Percentiles rank a stretch among this genome's conserved stretches.
These are phyloP conservation scores for Trialeurodes vaporariorum DNA, from an alignment of 1,140 invertebrate genomes.

Conservation along the genomic window DNA sequence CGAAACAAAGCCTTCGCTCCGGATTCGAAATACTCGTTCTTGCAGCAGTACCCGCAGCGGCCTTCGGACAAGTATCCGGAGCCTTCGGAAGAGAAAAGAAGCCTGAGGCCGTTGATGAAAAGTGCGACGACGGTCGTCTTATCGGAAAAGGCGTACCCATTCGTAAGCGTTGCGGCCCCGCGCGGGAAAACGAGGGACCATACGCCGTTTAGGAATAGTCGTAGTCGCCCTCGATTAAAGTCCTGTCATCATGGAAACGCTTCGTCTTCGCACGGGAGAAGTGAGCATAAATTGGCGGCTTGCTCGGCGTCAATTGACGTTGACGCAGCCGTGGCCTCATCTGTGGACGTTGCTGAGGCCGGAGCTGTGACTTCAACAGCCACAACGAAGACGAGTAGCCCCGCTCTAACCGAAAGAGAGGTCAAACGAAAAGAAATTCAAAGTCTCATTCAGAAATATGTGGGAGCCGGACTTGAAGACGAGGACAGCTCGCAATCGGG, in stretches of 20 bases:
- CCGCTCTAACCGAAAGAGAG: constrained; percentile 45
- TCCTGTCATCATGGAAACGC: constrained; percentile 19
- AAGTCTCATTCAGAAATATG: constrained; percentile 62
- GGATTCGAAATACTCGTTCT: neutral
- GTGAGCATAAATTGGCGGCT: neutral
- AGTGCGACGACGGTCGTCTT: constrained; percentile 50
- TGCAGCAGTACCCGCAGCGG: no score
- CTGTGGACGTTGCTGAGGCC: neutral
- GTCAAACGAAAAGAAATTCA: constrained; percentile 67
- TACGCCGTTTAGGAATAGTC: constrained; percentile 38
- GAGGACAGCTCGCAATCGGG: constrained; percentile 13
- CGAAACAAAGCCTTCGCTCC: neutral
- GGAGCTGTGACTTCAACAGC: neutral
- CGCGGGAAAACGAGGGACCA: constrained; percentile 39
- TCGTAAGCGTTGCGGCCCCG: constrained; percentile 30
- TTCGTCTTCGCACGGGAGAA: constrained; percentile 14
- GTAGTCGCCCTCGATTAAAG: constrained; percentile 22
- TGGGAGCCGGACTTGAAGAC: constrained; percentile 46
- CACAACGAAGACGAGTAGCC: no score
- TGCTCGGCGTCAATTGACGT: constrained; percentile 2
- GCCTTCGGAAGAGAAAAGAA: neutral
- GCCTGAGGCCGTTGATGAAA: constrained; percentile 35
- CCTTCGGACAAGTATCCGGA: no score
- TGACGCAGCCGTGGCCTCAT: neutral
- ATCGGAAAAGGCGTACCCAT: constrained; percentile 54